phyloP scores from a whole-genome alignment of 1,140 invertebrate species.

The Euwallacea fornicatus region DNA sequence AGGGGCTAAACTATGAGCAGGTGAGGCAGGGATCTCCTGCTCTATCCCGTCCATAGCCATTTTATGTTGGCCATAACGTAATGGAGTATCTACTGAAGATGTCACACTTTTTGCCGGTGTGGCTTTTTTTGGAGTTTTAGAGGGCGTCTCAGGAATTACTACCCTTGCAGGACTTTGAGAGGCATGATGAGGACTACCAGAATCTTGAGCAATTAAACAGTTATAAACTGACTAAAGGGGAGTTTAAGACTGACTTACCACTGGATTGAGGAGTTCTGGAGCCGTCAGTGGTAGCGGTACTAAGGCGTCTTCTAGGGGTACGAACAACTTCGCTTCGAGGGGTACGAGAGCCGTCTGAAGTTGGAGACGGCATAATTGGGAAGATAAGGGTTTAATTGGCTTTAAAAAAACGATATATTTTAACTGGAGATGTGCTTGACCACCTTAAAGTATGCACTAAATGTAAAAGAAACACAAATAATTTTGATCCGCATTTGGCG shows the following conservation, averaged over 20 bases:
- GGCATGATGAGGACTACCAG: slow-evolving; percentile 35
- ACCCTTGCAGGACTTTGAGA: slow-evolving; percentile 30
- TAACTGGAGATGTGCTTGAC: too few species aligned
- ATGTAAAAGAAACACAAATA: too few species aligned
- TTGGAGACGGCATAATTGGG: slow-evolving; percentile 16
- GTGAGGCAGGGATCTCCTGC: slow-evolving; percentile 46
- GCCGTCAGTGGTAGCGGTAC: slow-evolving; percentile 11
- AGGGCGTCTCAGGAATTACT: slow-evolving; percentile 36
- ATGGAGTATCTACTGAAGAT: slow-evolving; percentile 44
- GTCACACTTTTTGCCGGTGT: slow-evolving; percentile 39
- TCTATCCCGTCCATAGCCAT: slow-evolving; percentile 20
- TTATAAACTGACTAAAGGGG: not conserved
- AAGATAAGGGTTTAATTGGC: too few species aligned
- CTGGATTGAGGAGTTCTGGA: slow-evolving; percentile 13
- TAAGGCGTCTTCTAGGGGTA: slow-evolving; percentile 15
- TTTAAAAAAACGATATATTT: too few species aligned
- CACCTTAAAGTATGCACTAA: too few species aligned
- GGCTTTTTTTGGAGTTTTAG: slow-evolving; percentile 39
- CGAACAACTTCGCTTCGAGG: slow-evolving; percentile 19
- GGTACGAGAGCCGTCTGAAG: slow-evolving; percentile 17
- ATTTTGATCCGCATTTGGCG: too few species aligned
- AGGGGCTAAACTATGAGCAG: slow-evolving; percentile 45
- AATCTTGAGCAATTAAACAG: slow-evolving; percentile 6
- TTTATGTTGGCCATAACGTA: slow-evolving; percentile 46
- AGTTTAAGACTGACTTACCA: slow-evolving; percentile 4